phyloP scores from a whole-genome alignment of 2,888 invertebrate genomes.

The Drosophila seclusa region DNA sequence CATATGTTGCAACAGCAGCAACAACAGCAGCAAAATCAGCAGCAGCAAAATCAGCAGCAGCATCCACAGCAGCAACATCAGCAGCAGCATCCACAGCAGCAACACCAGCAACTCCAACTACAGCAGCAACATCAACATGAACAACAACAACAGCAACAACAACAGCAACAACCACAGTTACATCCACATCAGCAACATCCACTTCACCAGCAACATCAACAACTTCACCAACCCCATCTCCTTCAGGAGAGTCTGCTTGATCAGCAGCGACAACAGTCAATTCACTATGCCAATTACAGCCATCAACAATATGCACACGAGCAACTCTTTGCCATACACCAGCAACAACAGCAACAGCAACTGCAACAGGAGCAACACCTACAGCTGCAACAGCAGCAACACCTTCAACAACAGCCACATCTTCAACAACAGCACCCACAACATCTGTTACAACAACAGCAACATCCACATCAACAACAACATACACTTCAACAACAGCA shows the following conservation, averaged over 20 bases:
- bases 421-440: slow-evolving; percentile 16
- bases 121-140: slow-evolving; percentile 26
- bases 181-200: slow-evolving; percentile 18
- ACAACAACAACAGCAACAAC: slow-evolving; percentile 24
- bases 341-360: slow-evolving; percentile 27
- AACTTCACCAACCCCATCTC: slow-evolving; percentile 15
- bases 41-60: slow-evolving; percentile 10
- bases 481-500: slow-evolving; percentile 55
- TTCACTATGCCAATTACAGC: slow-evolving; percentile 55
- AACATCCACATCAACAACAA: slow-evolving; percentile 11
- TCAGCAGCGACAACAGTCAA: slow-evolving; percentile 38
- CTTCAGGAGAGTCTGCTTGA: slow-evolving; percentile 37
- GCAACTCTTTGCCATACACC: slow-evolving; percentile 64
- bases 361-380: neutral
- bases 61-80: slow-evolving; percentile 25
- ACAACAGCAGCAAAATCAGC: slow-evolving; percentile 35
- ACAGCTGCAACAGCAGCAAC: slow-evolving; percentile 6
- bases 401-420: slow-evolving; percentile 13
- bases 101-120: slow-evolving; percentile 10
- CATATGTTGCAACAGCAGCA: slow-evolving; percentile 61
- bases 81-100: slow-evolving; percentile 25
- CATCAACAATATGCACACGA: slow-evolving; percentile 68
- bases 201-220: slow-evolving; percentile 20
- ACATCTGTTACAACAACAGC: slow-evolving; percentile 12
- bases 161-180: slow-evolving; percentile 5